Evolutionary conservation across 2,888 invertebrate genomes (phyloP), one percentile per base, ranked within the genome.

Genomic region (Branchellion lobata): DNA sequence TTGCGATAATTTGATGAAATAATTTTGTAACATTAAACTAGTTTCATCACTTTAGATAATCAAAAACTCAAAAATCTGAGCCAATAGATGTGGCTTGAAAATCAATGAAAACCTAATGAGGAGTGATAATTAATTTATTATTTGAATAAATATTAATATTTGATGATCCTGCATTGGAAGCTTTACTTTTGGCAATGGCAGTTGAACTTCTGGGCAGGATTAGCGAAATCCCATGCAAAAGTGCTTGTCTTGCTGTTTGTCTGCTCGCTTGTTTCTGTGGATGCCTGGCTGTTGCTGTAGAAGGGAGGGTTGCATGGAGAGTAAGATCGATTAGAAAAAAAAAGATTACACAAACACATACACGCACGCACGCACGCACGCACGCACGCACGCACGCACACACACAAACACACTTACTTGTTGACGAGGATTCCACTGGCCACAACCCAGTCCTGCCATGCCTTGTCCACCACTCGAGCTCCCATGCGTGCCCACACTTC

Each of bases 391-490:
- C n/a, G n/a, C n/a, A n/a, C n/a, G n/a, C n/a, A n/a, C n/a, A n/a
- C n/a, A n/a, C n/a, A 40, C 40, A 40, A 40, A 5, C 21, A 33
- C 31, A 51, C 29, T 36, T 5, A 81, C 79, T 75, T 79, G 40
- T 75, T 61, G 5, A 72, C 31, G 21, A 29, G 34, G 8, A 80
- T 33, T 21, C 81, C 81, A 40, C 80, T 80, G 53, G 80, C 72
- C 21, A 82, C 47, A 3, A 80, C 78, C 86, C 91, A 91, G 87
- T 93, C 92, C 88, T 93, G 92, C 92, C 92, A 92, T 78, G 92
- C 91, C 76, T 84, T 83, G 73, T 86, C 85, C 61, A 84, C 81
- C 24, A 86, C 81, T 36, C 84, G 83, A 5, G 82, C 80, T 69
- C 83, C 82, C 33, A 85, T 21, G 33, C 34, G 3, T 3, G n/a